Evolutionary conservation across 2,888 invertebrate species (phyloP), one percentile per base, ranked within the genome.

Genomic region (Dugesia japonica): DNA sequence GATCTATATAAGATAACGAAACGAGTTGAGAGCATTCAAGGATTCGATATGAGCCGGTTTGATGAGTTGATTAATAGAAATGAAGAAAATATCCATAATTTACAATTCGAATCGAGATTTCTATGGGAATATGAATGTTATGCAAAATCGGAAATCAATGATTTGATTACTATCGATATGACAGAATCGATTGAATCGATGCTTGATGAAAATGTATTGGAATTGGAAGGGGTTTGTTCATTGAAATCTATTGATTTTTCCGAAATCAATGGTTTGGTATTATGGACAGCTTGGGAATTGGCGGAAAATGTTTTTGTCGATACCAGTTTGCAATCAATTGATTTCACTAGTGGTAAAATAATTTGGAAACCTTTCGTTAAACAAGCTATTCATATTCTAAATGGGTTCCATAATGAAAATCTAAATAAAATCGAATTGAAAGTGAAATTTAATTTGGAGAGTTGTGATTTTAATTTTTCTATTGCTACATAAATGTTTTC

Each of bases 1-100:
- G 89, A 98, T 86, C 86, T 98, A 79, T 90, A 93, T 83, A 95
- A 94, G 86, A 97, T 95, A 80, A 87, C 92, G 77, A 87, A 90
- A 26, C 91, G 93, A 0, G 86, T 88, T 1, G 84, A 83, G 1
- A 76, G 78, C 15, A 84, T 84, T 80, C 92, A 92, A 84, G 92
- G 91, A 0, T 94, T 97, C 81, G 87, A 91, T 82, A 88, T 97
- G 86, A 84, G 87, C 0, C 86, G 88, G 76, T 98, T 97, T 84
- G 95, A 97, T 84, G 84, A 89, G 79, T 87, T 97, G 79, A 90
- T 95, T 79, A 80, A 82, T 9, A 7, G 15, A n/a, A n/a, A 38
- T 4, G 71, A 26, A 7, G 28, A 26, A 7, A 13, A 28, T 0
- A 26, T 28, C 15, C 71, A 76, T 1, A 20, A 27, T 26, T 17